Evolutionary conservation across 2,113 vertebrate species (phyloP), one percentile per base, ranked within the genome.

Genomic region (Labeo catla): DNA sequence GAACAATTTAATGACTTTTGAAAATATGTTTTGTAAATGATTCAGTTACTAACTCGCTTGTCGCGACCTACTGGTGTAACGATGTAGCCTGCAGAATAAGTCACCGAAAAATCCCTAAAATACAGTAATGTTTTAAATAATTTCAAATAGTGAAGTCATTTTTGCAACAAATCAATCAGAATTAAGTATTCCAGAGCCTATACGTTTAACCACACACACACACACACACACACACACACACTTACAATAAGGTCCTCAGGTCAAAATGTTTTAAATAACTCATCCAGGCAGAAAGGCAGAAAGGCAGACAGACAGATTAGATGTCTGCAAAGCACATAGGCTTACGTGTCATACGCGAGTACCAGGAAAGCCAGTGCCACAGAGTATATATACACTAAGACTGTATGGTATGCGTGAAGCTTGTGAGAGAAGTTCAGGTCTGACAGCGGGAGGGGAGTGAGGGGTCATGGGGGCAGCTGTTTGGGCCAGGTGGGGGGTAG

Each of bases 401-500:
- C 63, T 49, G 39, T 39, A 74, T 78, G 74, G 84, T 76, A 86
- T 80, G 81, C n/a, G 39, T 76, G 43, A 39, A 49, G n/a, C 68
- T 73, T 85, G 50, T 81, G 59, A 80, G 85, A 87, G 83, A 88
- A 84, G 50, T 49, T 34, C n/a, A 34, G 54, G 23, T 59, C 76
- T 74, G 36, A 87, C 83, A 86, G 89, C 84, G 82, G 86, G 85
- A 90, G 87, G 89, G 89, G 94, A 77, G 94, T 93, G 93, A 95
- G 93, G 95, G 95, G 95, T 96, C 95, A 94, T n/a, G 13, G 90
- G 93, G 93, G 94, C 93, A 87, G 54, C 94, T 94, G 95, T 95
- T 94, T 92, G 91, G 84, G 52, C 87, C 78, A 93, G 87, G 88
- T 93, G 93, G 92, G 23, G 0, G 87, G 89, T 92, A 90, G 91